Evolutionary conservation across 2,888 invertebrate genomes (phyloP).

Genomic region (Nemotelus nigrinus): DNA sequence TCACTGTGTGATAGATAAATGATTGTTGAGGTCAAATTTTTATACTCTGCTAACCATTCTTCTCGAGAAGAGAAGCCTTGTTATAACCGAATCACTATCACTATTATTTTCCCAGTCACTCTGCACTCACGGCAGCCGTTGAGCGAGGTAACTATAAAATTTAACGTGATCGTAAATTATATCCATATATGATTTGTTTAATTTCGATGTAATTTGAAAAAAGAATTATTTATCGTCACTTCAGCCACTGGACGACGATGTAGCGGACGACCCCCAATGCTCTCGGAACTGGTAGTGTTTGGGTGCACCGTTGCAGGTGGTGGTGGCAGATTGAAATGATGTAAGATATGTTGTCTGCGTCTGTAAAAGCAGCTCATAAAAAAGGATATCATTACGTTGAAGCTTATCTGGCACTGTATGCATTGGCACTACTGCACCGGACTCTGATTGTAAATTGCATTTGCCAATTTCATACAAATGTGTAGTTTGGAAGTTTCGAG

Average conservation of each 20-base stretch:
- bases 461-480: constrained; percentile 15
- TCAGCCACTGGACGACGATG: constrained; percentile 3
- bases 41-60: constrained; percentile 13
- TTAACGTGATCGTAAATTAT: constrained; percentile 45
- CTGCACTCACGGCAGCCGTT: not conserved
- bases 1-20: constrained; percentile 42
- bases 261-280: no score
- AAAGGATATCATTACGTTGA: constrained; percentile 9
- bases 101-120: not conserved
- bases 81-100: constrained; percentile 34
- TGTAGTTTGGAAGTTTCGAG: constrained; percentile 21
- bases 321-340: not conserved
- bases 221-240: constrained; percentile 49
- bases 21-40: constrained; percentile 38
- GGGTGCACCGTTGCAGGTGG: not conserved
- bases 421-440: not conserved
- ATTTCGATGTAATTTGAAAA: constrained; percentile 48
- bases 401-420: no score
- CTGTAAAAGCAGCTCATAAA: not conserved
- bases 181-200: constrained; percentile 49
- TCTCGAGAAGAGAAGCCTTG: not conserved
- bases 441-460: constrained; percentile 14
- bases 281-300: not conserved
- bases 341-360: not conserved
- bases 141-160: constrained; percentile 13